phyloP scores from a whole-genome alignment of 2,888 invertebrate genomes.

The Crocallis elinguaria region DNA sequence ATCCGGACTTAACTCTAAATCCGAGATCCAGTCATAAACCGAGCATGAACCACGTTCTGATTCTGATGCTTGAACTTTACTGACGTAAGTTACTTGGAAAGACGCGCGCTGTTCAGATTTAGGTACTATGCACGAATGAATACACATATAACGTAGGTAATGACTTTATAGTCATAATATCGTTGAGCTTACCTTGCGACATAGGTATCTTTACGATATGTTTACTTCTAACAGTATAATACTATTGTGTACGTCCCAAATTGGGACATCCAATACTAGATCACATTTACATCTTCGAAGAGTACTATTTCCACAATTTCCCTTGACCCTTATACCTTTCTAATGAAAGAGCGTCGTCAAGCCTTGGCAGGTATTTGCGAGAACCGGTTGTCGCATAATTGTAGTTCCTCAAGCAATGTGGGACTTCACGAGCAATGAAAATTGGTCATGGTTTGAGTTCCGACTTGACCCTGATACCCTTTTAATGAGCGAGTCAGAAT shows the following conservation, averaged over 20 bases:
- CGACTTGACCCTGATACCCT: slow-evolving; percentile 10
- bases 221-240: too few relatives aligned
- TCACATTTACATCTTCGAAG: too few relatives aligned
- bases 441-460: not conserved
- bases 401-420: slow-evolving; percentile 4
- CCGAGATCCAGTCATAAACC: slow-evolving; percentile 25
- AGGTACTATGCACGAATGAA: slow-evolving; percentile 8
- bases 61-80: slow-evolving; percentile 28
- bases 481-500: slow-evolving; percentile 6
- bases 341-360: not conserved
- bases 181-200: not conserved
- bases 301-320: not conserved
- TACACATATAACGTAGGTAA: not conserved
- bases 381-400: slow-evolving; percentile 11
- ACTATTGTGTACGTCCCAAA: too few relatives aligned
- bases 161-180: too few relatives aligned
- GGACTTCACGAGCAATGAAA: not conserved
- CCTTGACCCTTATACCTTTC: not conserved
- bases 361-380: not conserved
- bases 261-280: too few relatives aligned
- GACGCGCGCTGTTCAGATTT: slow-evolving; percentile 1
- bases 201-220: too few relatives aligned
- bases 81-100: slow-evolving; percentile 18
- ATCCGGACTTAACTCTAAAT: slow-evolving; percentile 25
- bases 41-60: slow-evolving; percentile 21